Conservation (phyloP, 2,113 vertebrate genomes). For the Pomatorhinus ruficollis region DNA sequence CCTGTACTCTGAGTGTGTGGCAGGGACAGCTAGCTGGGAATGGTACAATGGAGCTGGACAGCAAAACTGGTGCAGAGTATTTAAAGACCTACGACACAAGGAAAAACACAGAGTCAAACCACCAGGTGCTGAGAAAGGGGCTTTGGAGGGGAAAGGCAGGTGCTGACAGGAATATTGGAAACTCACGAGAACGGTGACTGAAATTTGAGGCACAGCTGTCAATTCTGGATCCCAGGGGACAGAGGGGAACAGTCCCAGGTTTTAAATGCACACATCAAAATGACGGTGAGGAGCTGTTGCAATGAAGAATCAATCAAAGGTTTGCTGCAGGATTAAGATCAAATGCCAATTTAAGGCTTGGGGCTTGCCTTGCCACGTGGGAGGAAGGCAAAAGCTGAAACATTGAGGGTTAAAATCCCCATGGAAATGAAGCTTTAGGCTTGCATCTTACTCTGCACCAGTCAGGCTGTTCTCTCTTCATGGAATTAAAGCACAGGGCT, state of each 20-base stretch:
- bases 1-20: conserved; percentile 79
- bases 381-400: conserved; percentile 1
- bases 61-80: conserved; percentile 79
- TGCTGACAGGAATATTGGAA: background rate
- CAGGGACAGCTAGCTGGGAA: conserved; percentile 78
- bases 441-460: conserved; percentile 70
- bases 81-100: conserved; percentile 79
- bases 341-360: conserved; percentile 14
- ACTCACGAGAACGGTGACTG: background rate
- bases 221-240: background rate
- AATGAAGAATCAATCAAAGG: background rate
- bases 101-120: conserved; percentile 78
- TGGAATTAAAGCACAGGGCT: background rate
- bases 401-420: background rate
- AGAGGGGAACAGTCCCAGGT: background rate
- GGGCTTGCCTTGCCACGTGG: background rate
- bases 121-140: conserved; percentile 47
- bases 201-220: conserved; percentile 9
- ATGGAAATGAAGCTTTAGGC: conserved; percentile 21
- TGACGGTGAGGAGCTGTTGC: background rate
- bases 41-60: conserved; percentile 74
- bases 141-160: background rate
- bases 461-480: conserved; percentile 48
- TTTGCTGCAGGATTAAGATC: background rate
- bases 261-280: background rate